These are phyloP conservation scores for Hydrolagus affinis DNA, from an alignment of 2,113 vertebrate species.

Conservation along the genomic window DNA sequence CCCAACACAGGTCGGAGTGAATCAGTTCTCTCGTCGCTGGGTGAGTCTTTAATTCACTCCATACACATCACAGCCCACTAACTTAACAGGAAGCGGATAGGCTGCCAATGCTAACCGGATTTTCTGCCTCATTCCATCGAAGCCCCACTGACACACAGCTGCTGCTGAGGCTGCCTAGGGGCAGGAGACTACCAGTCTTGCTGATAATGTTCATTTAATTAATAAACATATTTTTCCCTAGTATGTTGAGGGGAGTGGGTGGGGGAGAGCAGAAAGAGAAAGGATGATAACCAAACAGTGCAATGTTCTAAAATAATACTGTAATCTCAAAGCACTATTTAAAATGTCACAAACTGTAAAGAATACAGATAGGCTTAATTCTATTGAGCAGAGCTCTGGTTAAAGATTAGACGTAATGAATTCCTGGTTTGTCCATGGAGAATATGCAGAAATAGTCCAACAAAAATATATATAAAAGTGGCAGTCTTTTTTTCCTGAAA, in stretches of 20 bases:
- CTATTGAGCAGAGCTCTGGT: conserved; percentile 21
- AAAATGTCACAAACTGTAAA: conserved; percentile 32
- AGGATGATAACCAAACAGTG: conserved; percentile 17
- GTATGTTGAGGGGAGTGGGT: not conserved
- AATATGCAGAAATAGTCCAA: not conserved
- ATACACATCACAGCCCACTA: not conserved
- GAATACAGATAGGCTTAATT: conserved; percentile 25
- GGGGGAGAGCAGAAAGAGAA: not conserved
- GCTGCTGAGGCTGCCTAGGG: conserved; percentile 15
- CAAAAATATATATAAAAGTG: not conserved
- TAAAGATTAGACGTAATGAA: conserved; percentile 23
- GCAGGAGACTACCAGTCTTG: conserved; percentile 26
- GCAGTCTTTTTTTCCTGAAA: not conserved
- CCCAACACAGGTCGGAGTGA: not conserved
- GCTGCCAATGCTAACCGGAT: not conserved
- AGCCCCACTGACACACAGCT: conserved; percentile 9
- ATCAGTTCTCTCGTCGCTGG: not conserved
- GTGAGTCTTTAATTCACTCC: not conserved
- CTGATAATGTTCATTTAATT: conserved; percentile 30
- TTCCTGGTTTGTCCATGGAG: conserved; percentile 3
- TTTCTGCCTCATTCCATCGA: too few species aligned
- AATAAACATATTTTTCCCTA: conserved; percentile 13
- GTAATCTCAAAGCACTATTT: conserved; percentile 29
- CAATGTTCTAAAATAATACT: conserved; percentile 21
- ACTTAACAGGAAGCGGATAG: not conserved